Evolutionary conservation across 1,140 invertebrate species (phyloP), one percentile per base, ranked within the genome.

Genomic region (Drosophila bocki): DNA sequence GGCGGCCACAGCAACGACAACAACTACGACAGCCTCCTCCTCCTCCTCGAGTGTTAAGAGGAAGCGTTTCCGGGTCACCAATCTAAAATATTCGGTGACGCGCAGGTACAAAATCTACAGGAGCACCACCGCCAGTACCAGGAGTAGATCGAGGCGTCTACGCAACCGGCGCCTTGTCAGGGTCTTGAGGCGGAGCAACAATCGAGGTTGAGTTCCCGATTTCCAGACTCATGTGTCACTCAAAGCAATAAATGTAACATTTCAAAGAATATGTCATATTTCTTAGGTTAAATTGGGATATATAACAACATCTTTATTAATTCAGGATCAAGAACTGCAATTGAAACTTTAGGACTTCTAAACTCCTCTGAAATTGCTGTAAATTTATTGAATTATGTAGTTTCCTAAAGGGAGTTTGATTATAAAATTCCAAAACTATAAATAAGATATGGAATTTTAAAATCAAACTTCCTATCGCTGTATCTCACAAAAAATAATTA

Each of bases 181-280:
- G 17, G 7, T 42, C 8, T n/a, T 72, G 13, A 69, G 12, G 3
- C 51, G 51, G 3, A 39, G 11, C 7, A 68, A 45, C 32, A 68
- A 39, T 33, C 29, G 4, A 11, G 70, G 54, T 17, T 74, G 51
- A 42, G 3, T 11, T 35, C 3, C 5, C 7, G 51, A 64, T 29
- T 17, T 13, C n/a, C 22, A 32, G 7, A 11, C 12, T n/a, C 0
- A 22, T 13, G 37, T 29, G 13, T 45, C 6, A 6, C 1, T 22
- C 8, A 12, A 37, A 45, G 63, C 67, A 70, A 70, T 68, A 70
- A 70, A 70, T 29, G 17, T 26, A 11, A 32, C 9, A 12, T 60
- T 42, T 39, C 19, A 26, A 5, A 4, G 15, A 35, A 17, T 7
- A 13, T 0, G 26, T 29, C 26, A 29, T 6, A 29, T 29, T 29